A percentile compares a stretch with the other conserved stretches of the same genome.
Evolutionary conservation across 2,113 vertebrate genomes (phyloP).

Genomic region (Sialia sialis): DNA sequence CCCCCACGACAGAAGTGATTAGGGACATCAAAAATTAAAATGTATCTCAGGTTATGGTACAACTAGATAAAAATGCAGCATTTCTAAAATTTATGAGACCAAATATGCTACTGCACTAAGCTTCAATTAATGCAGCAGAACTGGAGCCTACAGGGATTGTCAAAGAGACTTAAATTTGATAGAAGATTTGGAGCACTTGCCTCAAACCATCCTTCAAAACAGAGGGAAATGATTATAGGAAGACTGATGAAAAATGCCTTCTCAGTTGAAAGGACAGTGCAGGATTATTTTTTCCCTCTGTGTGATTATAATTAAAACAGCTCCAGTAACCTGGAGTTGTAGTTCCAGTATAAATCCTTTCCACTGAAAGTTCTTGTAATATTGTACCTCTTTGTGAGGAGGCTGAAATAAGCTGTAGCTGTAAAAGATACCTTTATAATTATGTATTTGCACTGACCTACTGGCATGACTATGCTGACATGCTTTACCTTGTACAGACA

Average conservation of each 20-base stretch:
- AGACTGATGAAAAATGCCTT: conserved; percentile 19
- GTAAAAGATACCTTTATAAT: not conserved
- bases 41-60: not conserved
- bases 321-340: not conserved
- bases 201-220: conserved; percentile 25
- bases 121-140: conserved; percentile 11
- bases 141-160: not conserved
- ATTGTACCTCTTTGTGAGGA: not conserved
- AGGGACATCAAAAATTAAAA: not conserved
- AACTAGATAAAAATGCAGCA: not conserved
- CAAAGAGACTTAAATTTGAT: not conserved
- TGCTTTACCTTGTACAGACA: not conserved
- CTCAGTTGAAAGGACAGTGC: not conserved
- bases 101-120: not conserved
- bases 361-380: not conserved
- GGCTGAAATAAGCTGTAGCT: not conserved
- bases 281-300: not conserved
- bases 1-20: not conserved
- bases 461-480: not conserved
- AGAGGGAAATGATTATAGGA: not conserved
- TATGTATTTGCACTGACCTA: not conserved
- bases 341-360: not conserved
- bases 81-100: conserved; percentile 28
- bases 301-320: not conserved
- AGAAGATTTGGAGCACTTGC: not conserved